These are phyloP conservation scores for Microcebus griseorufus DNA, from an alignment of 2,113 vertebrate genomes.

Conservation along the genomic window DNA sequence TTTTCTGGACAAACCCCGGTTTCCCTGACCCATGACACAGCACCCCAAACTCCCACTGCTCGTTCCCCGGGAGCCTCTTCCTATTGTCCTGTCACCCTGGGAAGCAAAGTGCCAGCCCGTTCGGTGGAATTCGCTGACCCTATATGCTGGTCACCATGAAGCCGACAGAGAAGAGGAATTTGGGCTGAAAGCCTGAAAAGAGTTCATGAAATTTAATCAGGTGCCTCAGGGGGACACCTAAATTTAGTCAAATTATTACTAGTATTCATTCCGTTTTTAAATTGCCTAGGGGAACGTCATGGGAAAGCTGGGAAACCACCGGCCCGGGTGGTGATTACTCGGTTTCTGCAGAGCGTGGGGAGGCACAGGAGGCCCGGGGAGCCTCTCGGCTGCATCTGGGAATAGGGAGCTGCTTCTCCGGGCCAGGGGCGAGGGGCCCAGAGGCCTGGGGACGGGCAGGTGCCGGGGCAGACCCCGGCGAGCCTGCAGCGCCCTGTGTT, in stretches of 20 bases:
- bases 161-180: neutral
- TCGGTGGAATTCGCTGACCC: neutral
- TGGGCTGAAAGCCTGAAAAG: slow-evolving; percentile 34
- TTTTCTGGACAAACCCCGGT: neutral
- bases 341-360: neutral
- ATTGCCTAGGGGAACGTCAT: slow-evolving; percentile 65
- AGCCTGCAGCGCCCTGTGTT: neutral
- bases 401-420: neutral
- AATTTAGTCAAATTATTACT: slow-evolving; percentile 78
- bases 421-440: rapidly evolving
- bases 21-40: rapidly evolving
- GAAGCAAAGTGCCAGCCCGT: rapidly evolving
- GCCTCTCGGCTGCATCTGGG: rapidly evolving
- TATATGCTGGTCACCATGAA: rapidly evolving
- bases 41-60: neutral
- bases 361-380: neutral
- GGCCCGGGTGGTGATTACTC: neutral
- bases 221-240: slow-evolving; percentile 72
- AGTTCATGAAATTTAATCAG: slow-evolving; percentile 76
- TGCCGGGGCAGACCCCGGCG: too few species aligned
- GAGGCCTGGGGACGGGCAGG: neutral
- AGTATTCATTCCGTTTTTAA: slow-evolving; percentile 69
- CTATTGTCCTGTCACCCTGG: rapidly evolving
- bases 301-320: neutral
- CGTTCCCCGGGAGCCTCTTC: rapidly evolving